Conservation (phyloP, 2,888 invertebrate species). For the Litoditis marina region DNA sequence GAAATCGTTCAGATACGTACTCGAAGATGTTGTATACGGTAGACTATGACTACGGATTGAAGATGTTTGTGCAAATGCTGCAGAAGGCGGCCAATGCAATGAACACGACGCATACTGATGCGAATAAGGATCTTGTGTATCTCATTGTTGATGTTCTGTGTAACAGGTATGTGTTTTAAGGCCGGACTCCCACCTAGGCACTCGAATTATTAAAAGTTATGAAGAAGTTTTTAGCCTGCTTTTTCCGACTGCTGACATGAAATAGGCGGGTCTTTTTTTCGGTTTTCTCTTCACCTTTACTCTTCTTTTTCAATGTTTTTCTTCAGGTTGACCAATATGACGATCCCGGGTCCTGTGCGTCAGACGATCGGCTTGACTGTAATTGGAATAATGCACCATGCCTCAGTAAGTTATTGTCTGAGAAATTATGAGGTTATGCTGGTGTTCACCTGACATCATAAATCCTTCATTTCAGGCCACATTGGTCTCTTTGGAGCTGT, state of each 20-base stretch:
- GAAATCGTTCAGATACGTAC: conserved; percentile 5
- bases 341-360: background rate
- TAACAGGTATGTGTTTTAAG: conserved; percentile 7
- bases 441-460: background rate
- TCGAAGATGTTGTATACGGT: conserved; percentile 17
- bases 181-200: no score
- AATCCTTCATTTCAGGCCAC: background rate
- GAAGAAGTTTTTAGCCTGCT: background rate
- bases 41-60: conserved; percentile 16
- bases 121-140: conserved; percentile 3
- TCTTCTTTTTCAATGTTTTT: background rate
- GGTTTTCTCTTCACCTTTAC: no score
- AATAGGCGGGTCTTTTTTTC: no score
- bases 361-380: conserved; percentile 14
- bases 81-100: conserved; percentile 1
- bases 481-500: conserved; percentile 18
- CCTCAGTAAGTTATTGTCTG: no score
- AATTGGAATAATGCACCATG: conserved; percentile 1
- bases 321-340: conserved; percentile 11
- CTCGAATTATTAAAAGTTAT: background rate
- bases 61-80: conserved; percentile 4
- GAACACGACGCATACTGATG: background rate
- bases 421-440: no score
- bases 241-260: no score
- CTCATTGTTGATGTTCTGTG: conserved; percentile 10